Percentiles rank a stretch among this genome's conserved stretches.
These are phyloP conservation scores for Ormyrus pomaceus DNA, from an alignment of 2,888 invertebrate species.

Conservation along the genomic window DNA sequence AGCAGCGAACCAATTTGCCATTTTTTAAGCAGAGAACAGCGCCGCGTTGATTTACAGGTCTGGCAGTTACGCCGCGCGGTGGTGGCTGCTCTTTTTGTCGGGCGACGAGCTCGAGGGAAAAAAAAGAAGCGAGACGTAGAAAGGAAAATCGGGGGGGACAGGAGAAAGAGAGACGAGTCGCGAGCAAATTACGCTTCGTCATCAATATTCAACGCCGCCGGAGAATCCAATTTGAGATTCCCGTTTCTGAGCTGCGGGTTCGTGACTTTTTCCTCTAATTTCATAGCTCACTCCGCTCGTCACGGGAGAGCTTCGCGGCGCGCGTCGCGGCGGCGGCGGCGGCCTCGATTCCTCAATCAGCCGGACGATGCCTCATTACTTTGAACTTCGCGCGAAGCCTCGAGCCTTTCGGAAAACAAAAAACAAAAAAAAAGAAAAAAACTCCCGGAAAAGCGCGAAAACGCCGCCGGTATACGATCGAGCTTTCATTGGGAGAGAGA, in stretches of 20 bases:
- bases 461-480: too few relatives aligned
- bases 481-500: too few relatives aligned
- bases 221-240: conserved; percentile 56
- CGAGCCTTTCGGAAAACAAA: too few relatives aligned
- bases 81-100: neutral
- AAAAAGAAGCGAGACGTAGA: neutral
- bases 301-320: neutral
- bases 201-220: conserved; percentile 53
- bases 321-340: neutral
- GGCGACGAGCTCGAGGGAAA: neutral
- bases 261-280: conserved; percentile 53
- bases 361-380: neutral
- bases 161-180: conserved; percentile 23
- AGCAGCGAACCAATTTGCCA: neutral
- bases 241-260: conserved; percentile 32
- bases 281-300: conserved; percentile 20
- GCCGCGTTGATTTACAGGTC: conserved; percentile 21
- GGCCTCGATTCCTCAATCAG: conserved; percentile 32
- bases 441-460: too few relatives aligned
- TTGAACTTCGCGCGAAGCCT: too few relatives aligned
- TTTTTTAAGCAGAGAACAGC: conserved; percentile 2
- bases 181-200: conserved; percentile 53
- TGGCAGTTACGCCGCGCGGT: neutral
- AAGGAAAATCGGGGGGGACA: neutral
- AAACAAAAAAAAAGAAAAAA: too few relatives aligned